A percentile compares a stretch with the other conserved stretches of the same genome.
Evolutionary conservation across 2,797 vertebrate genomes (phyloP).

Genomic region (Schizopygopsis malacanthus): DNA sequence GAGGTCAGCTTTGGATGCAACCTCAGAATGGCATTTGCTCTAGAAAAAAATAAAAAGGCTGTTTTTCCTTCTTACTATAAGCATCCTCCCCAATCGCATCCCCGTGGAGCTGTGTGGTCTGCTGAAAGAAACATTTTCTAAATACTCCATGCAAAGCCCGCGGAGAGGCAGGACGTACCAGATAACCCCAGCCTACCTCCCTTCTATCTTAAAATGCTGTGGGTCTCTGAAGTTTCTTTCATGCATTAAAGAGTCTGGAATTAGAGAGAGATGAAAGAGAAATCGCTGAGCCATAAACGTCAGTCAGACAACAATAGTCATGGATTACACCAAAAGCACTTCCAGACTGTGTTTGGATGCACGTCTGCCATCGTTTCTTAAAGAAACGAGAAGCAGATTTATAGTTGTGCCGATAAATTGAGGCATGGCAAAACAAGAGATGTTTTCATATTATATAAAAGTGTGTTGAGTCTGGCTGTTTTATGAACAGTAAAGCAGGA

Average conservation of each 20-base stretch:
- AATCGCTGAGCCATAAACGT: conserved; percentile 57
- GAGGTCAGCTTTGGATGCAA: conserved; percentile 66
- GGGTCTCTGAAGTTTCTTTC: conserved; percentile 44
- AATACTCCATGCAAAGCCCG: conserved; percentile 53
- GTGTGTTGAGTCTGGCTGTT: not conserved
- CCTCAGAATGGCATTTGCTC: conserved; percentile 64
- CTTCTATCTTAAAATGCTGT: conserved; percentile 58
- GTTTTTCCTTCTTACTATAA: conserved; percentile 25
- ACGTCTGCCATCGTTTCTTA: conserved; percentile 47
- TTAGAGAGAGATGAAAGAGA: conserved; percentile 46
- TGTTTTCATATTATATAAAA: not conserved
- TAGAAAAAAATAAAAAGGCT: conserved; percentile 52
- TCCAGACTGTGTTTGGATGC: conserved; percentile 49
- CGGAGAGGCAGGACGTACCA: conserved; percentile 52
- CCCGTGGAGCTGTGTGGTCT: conserved; percentile 50
- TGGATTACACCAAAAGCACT: conserved; percentile 55
- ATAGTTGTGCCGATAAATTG: conserved; percentile 7
- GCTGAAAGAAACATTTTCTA: conserved; percentile 67
- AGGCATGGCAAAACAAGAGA: not conserved
- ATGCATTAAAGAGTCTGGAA: conserved; percentile 54
- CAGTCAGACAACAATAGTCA: conserved; percentile 57
- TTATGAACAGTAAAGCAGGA: not conserved
- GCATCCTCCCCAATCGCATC: conserved; percentile 59
- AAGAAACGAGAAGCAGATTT: conserved; percentile 34
- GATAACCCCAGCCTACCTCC: conserved; percentile 64